Evolutionary conservation across 2,113 vertebrate genomes (phyloP).

Genomic region (Gnathochromis pfefferi): DNA sequence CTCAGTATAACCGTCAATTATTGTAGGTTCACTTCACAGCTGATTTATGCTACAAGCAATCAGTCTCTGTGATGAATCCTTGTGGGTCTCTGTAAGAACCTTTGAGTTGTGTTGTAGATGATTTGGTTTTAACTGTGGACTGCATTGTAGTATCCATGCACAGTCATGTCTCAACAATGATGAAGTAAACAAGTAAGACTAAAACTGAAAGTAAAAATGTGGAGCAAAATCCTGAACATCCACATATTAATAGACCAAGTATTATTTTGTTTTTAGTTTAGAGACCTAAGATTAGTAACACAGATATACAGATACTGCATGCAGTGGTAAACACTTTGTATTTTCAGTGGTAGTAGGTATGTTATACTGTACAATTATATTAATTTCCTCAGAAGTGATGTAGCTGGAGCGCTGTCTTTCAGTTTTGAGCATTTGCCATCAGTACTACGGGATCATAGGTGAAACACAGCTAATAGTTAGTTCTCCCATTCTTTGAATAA

Average conservation of each 20-base stretch:
- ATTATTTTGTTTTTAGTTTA: not conserved
- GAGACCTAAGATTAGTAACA: not conserved
- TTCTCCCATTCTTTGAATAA: not conserved
- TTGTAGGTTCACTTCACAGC: not conserved
- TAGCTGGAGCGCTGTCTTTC: not conserved
- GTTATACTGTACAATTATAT: not conserved
- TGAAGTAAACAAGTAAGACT: not conserved
- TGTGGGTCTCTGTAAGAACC: not conserved
- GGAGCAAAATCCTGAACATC: not conserved
- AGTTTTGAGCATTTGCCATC: not conserved
- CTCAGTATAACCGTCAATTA: not conserved
- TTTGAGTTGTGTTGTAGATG: not conserved
- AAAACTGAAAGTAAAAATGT: not conserved
- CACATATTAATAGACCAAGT: not conserved
- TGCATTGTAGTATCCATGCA: not conserved
- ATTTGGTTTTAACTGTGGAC: not conserved
- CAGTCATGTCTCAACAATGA: not conserved
- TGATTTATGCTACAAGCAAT: not conserved
- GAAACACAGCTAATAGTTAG: not conserved
- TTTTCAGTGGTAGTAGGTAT: not conserved
- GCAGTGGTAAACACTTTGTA: not conserved
- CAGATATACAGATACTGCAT: not conserved
- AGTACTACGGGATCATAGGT: not conserved
- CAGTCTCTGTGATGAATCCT: not conserved
- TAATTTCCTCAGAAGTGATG: not conserved